Conservation (phyloP, 2,113 vertebrate genomes). For the Mustela lutreola region DNA sequence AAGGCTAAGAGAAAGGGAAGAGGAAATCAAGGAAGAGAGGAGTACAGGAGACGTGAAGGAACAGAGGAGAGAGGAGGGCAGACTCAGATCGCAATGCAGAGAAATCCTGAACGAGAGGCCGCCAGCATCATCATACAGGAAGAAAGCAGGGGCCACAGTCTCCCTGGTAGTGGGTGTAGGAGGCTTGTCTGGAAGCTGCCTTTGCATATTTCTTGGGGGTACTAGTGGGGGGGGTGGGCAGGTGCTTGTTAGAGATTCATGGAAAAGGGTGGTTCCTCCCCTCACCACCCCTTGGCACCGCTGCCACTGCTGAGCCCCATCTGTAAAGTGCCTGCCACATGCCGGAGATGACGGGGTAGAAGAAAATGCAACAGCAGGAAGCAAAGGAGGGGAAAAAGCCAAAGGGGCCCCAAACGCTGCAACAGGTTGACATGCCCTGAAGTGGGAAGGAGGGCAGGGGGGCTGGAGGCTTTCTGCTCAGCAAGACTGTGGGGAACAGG, state of each 20-base stretch:
- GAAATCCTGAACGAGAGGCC: background rate
- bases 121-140: background rate
- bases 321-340: constrained; percentile 51
- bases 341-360: background rate
- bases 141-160: background rate
- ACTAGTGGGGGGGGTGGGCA: background rate
- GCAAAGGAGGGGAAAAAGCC: constrained; percentile 1
- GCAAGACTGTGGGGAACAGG: background rate
- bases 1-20: background rate
- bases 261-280: constrained; percentile 16
- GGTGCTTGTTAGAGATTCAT: constrained; percentile 2
- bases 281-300: background rate
- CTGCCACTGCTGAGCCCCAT: constrained; percentile 23
- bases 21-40: constrained; percentile 10
- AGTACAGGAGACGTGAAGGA: constrained; percentile 25
- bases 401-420: background rate
- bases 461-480: background rate
- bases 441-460: background rate
- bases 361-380: constrained; percentile 48
- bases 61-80: background rate
- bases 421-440: background rate
- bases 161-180: background rate
- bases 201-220: constrained; percentile 24
- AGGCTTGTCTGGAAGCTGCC: constrained; percentile 40
- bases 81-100: background rate